Evolutionary conservation across 2,113 vertebrate genomes (phyloP).

Genomic region (Bambusicola thoracicus): DNA sequence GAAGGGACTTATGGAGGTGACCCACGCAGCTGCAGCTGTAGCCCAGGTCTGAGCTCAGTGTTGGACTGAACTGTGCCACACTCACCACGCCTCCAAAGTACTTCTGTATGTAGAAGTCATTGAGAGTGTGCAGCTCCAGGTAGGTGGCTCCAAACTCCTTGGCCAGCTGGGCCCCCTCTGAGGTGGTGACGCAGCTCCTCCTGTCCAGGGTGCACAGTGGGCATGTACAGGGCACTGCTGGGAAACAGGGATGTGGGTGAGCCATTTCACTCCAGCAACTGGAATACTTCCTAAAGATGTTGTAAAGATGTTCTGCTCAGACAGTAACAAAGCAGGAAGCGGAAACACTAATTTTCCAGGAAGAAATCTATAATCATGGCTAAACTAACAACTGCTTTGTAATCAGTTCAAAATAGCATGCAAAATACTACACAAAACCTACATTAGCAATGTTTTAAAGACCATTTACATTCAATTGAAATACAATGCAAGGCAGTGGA

Average conservation of each 20-base stretch:
- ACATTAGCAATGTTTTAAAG: neutral
- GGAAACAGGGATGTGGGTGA: slow-evolving; percentile 12
- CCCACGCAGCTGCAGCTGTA: neutral
- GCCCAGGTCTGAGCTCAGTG: neutral
- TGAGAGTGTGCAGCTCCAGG: slow-evolving; percentile 90
- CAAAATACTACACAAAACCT: neutral
- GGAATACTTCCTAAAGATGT: neutral
- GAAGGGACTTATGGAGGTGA: neutral
- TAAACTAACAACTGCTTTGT: neutral
- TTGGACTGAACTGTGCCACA: neutral
- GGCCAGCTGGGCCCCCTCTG: slow-evolving; percentile 92
- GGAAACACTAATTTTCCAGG: neutral
- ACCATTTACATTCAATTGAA: neutral
- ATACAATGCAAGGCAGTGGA: neutral
- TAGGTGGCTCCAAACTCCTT: slow-evolving; percentile 94
- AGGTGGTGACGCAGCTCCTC: slow-evolving; percentile 89
- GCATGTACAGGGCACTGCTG: slow-evolving; percentile 91
- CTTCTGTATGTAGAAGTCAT: slow-evolving; percentile 92
- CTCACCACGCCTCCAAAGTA: slow-evolving; percentile 97
- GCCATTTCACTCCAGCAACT: neutral
- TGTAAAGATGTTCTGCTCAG: neutral
- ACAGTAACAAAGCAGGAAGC: neutral
- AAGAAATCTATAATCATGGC: neutral
- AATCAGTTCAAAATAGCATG: neutral
- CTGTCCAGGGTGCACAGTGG: slow-evolving; percentile 92